These are phyloP conservation scores for Heliothis peltigera DNA, from an alignment of 2,888 invertebrate species.

Conservation along the genomic window DNA sequence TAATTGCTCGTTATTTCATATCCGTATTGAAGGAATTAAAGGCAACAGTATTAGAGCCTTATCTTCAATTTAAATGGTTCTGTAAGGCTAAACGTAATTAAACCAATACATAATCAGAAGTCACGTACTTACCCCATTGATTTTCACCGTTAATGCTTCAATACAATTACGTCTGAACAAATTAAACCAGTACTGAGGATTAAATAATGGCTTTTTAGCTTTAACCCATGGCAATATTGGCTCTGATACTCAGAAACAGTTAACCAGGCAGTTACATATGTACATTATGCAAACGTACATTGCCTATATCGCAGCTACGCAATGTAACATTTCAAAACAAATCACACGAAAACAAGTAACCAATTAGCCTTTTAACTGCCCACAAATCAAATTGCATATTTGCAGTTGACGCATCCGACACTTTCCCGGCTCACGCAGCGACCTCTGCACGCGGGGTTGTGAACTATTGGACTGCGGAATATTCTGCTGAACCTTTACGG, in stretches of 20 bases:
- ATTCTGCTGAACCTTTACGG: conserved; percentile 50
- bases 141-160: conserved; percentile 32
- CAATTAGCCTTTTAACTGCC: conserved; percentile 37
- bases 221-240: conserved; percentile 1
- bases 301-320: background rate
- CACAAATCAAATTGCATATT: conserved; percentile 54
- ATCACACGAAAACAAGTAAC: conserved; percentile 14
- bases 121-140: conserved; percentile 34
- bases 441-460: conserved; percentile 62
- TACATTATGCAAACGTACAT: background rate
- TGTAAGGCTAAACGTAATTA: conserved; percentile 31
- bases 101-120: conserved; percentile 24
- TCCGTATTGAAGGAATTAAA: conserved; percentile 32
- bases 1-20: conserved; percentile 29
- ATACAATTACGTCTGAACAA: conserved; percentile 22
- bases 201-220: conserved; percentile 14
- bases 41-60: conserved; percentile 30
- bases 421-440: conserved; percentile 58
- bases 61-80: conserved; percentile 35
- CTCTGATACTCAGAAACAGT: background rate
- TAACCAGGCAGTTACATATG: background rate
- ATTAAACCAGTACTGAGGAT: conserved; percentile 5
- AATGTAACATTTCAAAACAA: conserved; percentile 3
- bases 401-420: conserved; percentile 47
- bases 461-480: conserved; percentile 54